Conservation (phyloP, 1,140 invertebrate species). For the Drosophila malerkotliana region DNA sequence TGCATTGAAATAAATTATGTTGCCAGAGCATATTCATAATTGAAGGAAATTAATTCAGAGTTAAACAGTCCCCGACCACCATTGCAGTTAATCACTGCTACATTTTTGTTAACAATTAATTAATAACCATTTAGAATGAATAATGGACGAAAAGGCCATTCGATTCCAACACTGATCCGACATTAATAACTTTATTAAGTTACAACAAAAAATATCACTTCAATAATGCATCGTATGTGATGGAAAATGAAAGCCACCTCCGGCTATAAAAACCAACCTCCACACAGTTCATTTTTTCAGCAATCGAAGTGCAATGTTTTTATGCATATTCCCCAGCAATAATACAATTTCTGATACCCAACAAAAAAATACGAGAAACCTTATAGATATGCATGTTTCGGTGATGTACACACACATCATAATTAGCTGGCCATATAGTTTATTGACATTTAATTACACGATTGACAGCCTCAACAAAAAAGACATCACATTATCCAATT, state of each 20-base stretch:
- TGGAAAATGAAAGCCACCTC: slow-evolving; percentile 4
- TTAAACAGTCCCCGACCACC: slow-evolving; percentile 35
- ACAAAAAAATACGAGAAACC: too few species aligned
- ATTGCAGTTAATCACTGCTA: slow-evolving; percentile 36
- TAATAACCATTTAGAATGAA: slow-evolving; percentile 47
- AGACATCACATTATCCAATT: slow-evolving; percentile 44
- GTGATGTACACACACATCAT: too few species aligned
- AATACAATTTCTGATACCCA: slow-evolving; percentile 22
- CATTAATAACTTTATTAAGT: slow-evolving; percentile 70
- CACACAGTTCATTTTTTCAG: slow-evolving; percentile 32
- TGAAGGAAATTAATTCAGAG: slow-evolving; percentile 18
- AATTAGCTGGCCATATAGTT: slow-evolving; percentile 22
- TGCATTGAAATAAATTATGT: slow-evolving; percentile 13
- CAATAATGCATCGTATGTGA: slow-evolving; percentile 55
- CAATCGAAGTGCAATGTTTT: slow-evolving; percentile 56
- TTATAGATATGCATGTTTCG: too few species aligned
- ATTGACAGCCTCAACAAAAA: slow-evolving; percentile 15
- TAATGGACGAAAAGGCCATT: slow-evolving; percentile 18
- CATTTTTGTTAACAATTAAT: slow-evolving; percentile 64
- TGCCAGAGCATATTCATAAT: slow-evolving; percentile 16
- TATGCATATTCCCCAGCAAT: slow-evolving; percentile 58
- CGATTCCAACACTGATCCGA: slow-evolving; percentile 32
- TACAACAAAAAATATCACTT: slow-evolving; percentile 41
- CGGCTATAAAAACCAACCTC: neutral
- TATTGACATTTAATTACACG: slow-evolving; percentile 58